phyloP scores from a whole-genome alignment of 35 echinoderm and acorn worm species.

The Heliocidaris tuberculata region DNA sequence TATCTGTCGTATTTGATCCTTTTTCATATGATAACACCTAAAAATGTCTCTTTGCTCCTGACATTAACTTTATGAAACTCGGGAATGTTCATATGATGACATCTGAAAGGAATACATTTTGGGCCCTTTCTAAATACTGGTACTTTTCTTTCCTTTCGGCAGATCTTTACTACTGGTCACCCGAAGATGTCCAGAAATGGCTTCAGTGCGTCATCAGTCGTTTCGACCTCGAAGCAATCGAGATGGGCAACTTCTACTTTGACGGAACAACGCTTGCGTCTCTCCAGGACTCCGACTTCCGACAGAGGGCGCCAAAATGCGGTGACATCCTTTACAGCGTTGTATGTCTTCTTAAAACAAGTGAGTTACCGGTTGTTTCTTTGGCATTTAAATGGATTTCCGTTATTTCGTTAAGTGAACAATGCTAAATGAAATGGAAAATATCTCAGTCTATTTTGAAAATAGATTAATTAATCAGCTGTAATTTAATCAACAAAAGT shows the following conservation, averaged over 20 bases:
- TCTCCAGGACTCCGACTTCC: slow-evolving; percentile 70
- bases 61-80: too few species aligned
- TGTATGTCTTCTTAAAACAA: slow-evolving; percentile 60
- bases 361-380: slow-evolving; percentile 54
- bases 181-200: slow-evolving; percentile 82
- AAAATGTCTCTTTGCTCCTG: too few species aligned
- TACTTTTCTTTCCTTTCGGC: background rate
- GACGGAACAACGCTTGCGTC: slow-evolving; percentile 66
- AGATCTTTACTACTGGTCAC: slow-evolving; percentile 82
- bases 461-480: background rate
- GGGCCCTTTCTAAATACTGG: too few species aligned
- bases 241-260: slow-evolving; percentile 74
- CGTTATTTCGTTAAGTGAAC: too few species aligned
- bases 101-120: background rate
- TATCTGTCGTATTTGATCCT: too few species aligned
- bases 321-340: slow-evolving; percentile 76
- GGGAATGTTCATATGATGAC: too few species aligned
- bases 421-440: background rate
- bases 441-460: background rate
- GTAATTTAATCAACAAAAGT: background rate
- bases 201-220: slow-evolving; percentile 51
- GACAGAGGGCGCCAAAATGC: slow-evolving; percentile 58
- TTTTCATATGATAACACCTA: too few species aligned
- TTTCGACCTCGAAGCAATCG: slow-evolving; percentile 62
- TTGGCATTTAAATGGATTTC: too few species aligned